A percentile compares a stretch with the other conserved stretches of the same genome.
phyloP scores from a whole-genome alignment of 2,113 vertebrate genomes.

The Glaucidium brasilianum region DNA sequence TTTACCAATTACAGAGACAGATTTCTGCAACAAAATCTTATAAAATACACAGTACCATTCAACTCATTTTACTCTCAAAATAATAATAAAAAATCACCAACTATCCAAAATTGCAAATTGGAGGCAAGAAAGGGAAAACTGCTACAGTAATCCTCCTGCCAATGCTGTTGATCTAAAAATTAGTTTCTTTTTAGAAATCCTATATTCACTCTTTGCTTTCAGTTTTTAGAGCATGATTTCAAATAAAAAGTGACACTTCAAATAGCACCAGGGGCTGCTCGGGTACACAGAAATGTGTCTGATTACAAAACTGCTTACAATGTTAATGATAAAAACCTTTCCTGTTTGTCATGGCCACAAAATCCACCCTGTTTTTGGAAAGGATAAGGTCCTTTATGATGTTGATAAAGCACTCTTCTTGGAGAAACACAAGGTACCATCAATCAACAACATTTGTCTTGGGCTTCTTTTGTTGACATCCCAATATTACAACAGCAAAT shows the following conservation, averaged over 20 bases:
- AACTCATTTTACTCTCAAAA: neutral
- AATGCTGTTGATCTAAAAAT: neutral
- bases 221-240: neutral
- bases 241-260: neutral
- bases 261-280: neutral
- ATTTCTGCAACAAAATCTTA: neutral
- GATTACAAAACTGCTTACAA: constrained; percentile 8
- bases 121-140: neutral
- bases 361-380: neutral
- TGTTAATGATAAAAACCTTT: constrained; percentile 13
- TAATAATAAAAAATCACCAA: neutral
- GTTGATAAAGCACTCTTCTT: constrained; percentile 67
- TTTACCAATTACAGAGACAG: neutral
- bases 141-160: neutral
- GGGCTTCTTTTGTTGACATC: constrained; percentile 62
- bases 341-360: constrained; percentile 24
- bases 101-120: neutral
- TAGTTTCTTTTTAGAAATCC: neutral
- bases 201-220: neutral
- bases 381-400: constrained; percentile 61
- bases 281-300: neutral
- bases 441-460: constrained; percentile 66
- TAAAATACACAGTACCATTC: neutral
- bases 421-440: constrained; percentile 59
- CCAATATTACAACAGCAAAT: constrained; percentile 73